phyloP scores from a whole-genome alignment of 1,140 invertebrate genomes.

The Macrobrachium nipponense region DNA sequence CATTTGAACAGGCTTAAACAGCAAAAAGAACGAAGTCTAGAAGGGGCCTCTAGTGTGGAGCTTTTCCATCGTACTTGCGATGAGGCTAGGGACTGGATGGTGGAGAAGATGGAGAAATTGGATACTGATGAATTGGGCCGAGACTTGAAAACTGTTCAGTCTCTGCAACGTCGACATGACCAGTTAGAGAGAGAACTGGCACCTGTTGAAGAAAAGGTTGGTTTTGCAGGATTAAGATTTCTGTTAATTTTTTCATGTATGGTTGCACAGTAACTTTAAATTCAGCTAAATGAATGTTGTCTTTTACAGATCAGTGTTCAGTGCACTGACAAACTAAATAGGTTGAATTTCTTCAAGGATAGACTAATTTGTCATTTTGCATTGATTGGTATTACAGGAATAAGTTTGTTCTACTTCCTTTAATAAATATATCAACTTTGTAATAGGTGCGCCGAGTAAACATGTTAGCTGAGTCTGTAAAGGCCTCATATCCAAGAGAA shows the following conservation, averaged over 20 bases:
- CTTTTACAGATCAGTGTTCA: background rate
- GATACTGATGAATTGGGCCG: slow-evolving; percentile 83
- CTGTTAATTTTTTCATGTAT: background rate
- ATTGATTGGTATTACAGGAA: no score
- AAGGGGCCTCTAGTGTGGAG: slow-evolving; percentile 92
- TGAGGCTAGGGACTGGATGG: slow-evolving; percentile 94
- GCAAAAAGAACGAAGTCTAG: slow-evolving; percentile 90
- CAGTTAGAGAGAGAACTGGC: slow-evolving; percentile 90
- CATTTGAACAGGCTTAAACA: slow-evolving; percentile 88
- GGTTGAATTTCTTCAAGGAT: no score
- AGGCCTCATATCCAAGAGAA: slow-evolving; percentile 90
- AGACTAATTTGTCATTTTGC: no score
- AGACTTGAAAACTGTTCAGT: slow-evolving; percentile 91
- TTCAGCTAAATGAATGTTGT: background rate
- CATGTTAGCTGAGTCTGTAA: slow-evolving; percentile 79
- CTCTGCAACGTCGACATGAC: slow-evolving; percentile 88
- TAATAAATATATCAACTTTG: background rate
- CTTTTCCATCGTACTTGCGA: slow-evolving; percentile 93
- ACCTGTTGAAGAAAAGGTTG: slow-evolving; percentile 89
- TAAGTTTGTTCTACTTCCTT: no score
- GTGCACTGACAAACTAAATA: background rate
- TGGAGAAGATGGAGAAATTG: slow-evolving; percentile 83
- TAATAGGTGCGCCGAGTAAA: slow-evolving; percentile 74
- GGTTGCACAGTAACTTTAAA: background rate
- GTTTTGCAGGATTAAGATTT: background rate